Base-by-base conservation (phyloP, 23 tunicate species). In the Halocynthia aurantium region DNA sequence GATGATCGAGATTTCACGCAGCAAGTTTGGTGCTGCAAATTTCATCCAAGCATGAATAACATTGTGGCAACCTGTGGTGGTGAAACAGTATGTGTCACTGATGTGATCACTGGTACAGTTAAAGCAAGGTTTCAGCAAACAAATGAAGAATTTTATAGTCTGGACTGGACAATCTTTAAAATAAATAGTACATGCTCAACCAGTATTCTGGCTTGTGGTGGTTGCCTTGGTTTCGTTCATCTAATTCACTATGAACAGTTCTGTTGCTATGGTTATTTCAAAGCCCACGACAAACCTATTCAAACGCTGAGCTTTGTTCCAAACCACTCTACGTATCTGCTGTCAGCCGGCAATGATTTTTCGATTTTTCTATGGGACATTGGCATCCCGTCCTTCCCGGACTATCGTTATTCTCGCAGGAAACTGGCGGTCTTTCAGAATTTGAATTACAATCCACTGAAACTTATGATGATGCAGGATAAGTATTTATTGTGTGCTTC, bases 51-150 rank as follows among this genome's bases (percentile, higher is more conserved):
- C 31, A 21, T 57, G 50, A 55, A 77, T 7, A 81, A 90, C 31
- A 81, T 62, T 11, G 89, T 88, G 75, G 99, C 95, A 21, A 84
- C 99, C 8, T 88, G 99, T 82, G 99, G 99, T 7, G 95, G 99
- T 7, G 86, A 84, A n/a, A 72, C 73, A 57, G 91, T 94, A 6
- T 84, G 91, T 71, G 6, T 94, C 50, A 84, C 78, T 65, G 82
- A 94, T 49, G 88, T 81, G 58, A 83, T 84, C n/a, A 77, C 87
- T 7, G 80, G 64, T 7, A 81, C 77, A 78, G 99, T 88, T 7
- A 57, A 77, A 22, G 53, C 88, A 10, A 68, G 77, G 52, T 94
- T 94, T 69, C 53, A 76, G 20, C 84, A 94, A 69, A 72, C 80
- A 50, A 82, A 84, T 63, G 99, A 94, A 67, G 91, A 84, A 54